Evolutionary conservation across 92 coral and sea anemone genomes (phyloP), one percentile per base, ranked within the genome.

Genomic region (Zoanthus sansibaricus): DNA sequence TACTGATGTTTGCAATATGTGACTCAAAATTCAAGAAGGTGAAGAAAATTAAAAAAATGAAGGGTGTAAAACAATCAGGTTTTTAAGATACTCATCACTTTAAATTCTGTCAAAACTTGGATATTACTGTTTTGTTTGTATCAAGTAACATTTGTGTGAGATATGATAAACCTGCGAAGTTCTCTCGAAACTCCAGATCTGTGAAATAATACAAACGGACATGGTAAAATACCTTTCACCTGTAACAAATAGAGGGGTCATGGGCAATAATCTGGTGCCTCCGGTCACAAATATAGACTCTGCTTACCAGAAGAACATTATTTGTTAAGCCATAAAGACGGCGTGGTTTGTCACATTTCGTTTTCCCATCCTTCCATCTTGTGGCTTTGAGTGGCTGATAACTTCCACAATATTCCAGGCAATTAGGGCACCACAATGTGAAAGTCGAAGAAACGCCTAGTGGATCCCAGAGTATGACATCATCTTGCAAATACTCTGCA

Each of bases 281-380:
- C 64, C 77, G 75, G 45, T 75, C 67, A 72, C 83, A 85, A 30
- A 82, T 73, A 75, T 85, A 85, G 16, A 85, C 88, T 20, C 82
- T 51, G 68, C 88, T 85, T 11, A 85, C 88, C 20, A 73, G 82
- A 18, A 83, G 46, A 68, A 83, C 87, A 58, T 61, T 80, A 76
- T 84, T 91, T 16, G 89, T 85, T 58, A 87, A 87, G 4, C 93
- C 91, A 46, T 92, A 92, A 18, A 92, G 90, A 15, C 86, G 80
- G 32, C 90, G 80, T 49, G 88, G 93, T 84, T 67, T 44, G 76
- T 92, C 89, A 48, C 71, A 15, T 21, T 62, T 58, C 20, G 62
- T 85, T 82, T 12, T 73, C 67, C 88, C 88, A 67, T 85, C 88
- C 48, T 85, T 85, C 88, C 88, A 85, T 58, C 82, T 12, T 42